These are phyloP conservation scores for Strigamia transsilvanica DNA, from an alignment of 2,888 invertebrate genomes.

Conservation along the genomic window DNA sequence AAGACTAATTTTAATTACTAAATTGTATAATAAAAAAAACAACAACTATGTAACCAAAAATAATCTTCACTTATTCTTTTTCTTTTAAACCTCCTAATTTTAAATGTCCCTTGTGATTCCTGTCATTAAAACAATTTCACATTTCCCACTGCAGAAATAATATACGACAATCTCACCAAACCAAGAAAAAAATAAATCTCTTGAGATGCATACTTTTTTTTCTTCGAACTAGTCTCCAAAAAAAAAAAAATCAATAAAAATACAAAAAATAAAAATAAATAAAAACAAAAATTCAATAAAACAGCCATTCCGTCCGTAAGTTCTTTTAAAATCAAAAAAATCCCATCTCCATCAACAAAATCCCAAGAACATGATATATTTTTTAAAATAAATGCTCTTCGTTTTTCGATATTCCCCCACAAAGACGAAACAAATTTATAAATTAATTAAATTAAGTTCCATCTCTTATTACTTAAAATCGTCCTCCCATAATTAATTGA, in stretches of 20 bases:
- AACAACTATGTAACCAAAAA: too few species aligned
- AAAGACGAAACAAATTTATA: slow-evolving; percentile 22
- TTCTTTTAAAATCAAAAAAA: neutral
- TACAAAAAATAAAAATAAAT: neutral
- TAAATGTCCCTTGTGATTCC: slow-evolving; percentile 11
- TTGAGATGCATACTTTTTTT: neutral
- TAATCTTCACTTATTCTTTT: neutral
- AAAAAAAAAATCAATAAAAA: neutral
- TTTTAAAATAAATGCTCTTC: slow-evolving; percentile 19
- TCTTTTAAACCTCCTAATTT: neutral
- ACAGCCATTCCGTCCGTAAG: too few species aligned
- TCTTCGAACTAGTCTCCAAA: neutral
- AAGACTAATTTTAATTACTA: neutral
- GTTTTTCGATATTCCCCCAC: neutral
- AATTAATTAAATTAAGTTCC: slow-evolving; percentile 33
- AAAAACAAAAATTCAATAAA: neutral
- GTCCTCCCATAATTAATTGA: slow-evolving; percentile 33
- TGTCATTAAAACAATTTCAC: slow-evolving; percentile 11
- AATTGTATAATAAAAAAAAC: neutral
- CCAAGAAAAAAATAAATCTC: neutral
- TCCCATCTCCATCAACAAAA: neutral
- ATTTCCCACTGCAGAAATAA: neutral
- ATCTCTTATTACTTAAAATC: slow-evolving; percentile 12
- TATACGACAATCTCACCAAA: slow-evolving; percentile 9
- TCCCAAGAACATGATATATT: neutral